phyloP scores from a whole-genome alignment of 1,140 invertebrate genomes.

The Conus ventricosus region DNA sequence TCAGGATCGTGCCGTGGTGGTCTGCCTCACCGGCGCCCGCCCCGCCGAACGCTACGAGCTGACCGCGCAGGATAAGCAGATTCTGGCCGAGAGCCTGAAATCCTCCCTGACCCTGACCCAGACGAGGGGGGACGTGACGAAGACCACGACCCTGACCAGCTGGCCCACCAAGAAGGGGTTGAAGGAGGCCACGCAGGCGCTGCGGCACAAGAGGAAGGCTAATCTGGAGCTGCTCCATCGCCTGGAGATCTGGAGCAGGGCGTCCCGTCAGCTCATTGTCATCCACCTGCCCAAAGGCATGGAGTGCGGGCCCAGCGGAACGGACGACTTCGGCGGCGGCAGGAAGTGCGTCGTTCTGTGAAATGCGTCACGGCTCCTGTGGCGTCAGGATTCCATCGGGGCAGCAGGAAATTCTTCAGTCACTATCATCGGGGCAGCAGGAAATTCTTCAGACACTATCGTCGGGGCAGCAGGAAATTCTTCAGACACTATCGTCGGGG shows the following conservation, averaged over 20 bases:
- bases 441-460: no score
- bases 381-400: no score
- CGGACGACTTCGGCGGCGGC: not conserved
- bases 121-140: not conserved
- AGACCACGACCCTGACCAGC: not conserved
- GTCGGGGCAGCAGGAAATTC: no score
- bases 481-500: no score
- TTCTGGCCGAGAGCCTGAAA: not conserved
- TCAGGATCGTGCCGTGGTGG: conserved; percentile 6
- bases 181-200: not conserved
- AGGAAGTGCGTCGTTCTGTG: conserved; percentile 11
- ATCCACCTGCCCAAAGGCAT: conserved; percentile 7
- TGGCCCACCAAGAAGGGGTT: not conserved
- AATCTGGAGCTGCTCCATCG: not conserved
- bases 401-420: no score
- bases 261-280: not conserved
- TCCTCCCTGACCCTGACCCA: not conserved
- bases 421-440: no score
- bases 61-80: not conserved
- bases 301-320: not conserved
- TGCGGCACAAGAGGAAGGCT: not conserved
- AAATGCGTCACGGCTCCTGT: no score
- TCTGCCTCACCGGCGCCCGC: not conserved
- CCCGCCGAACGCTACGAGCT: not conserved
- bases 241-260: not conserved